phyloP scores from a whole-genome alignment of 2,888 invertebrate species.

The Tuta absoluta region DNA sequence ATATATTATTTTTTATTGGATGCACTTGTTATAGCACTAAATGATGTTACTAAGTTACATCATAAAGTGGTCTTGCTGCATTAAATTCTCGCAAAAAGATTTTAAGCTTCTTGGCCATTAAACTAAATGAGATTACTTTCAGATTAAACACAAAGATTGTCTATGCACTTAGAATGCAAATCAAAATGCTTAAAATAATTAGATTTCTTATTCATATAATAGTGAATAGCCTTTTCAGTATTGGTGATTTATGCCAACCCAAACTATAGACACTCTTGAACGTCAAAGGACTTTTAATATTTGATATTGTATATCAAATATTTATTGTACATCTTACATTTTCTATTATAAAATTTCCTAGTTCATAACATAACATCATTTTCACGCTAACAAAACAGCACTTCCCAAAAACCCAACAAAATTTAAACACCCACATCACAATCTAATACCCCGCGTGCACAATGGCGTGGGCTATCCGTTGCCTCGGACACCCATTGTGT shows the following conservation, averaged over 20 bases:
- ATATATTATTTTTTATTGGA: conserved; percentile 32
- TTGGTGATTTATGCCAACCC: no score
- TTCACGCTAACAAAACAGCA: neutral
- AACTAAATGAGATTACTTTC: neutral
- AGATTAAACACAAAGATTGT: no score
- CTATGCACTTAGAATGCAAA: no score
- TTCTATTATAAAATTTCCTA: no score
- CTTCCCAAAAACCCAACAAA: conserved; percentile 6
- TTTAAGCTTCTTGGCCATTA: neutral
- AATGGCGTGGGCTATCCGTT: conserved; percentile 13
- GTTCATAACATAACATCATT: neutral
- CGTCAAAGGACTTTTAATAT: no score
- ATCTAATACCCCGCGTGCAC: conserved; percentile 21
- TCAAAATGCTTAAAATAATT: no score
- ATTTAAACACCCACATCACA: conserved; percentile 20
- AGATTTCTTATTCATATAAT: no score
- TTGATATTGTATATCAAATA: no score
- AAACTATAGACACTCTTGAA: no score
- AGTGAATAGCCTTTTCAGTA: no score
- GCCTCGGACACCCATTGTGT: conserved; percentile 23
- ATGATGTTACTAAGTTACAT: conserved; percentile 14
- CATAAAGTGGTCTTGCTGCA: neutral
- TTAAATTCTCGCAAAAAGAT: neutral
- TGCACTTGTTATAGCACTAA: conserved; percentile 26
- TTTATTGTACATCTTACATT: no score